A percentile compares a stretch with the other conserved stretches of the same genome.
phyloP scores from a whole-genome alignment of 2,113 vertebrate species.

The Xyrauchen texanus region DNA sequence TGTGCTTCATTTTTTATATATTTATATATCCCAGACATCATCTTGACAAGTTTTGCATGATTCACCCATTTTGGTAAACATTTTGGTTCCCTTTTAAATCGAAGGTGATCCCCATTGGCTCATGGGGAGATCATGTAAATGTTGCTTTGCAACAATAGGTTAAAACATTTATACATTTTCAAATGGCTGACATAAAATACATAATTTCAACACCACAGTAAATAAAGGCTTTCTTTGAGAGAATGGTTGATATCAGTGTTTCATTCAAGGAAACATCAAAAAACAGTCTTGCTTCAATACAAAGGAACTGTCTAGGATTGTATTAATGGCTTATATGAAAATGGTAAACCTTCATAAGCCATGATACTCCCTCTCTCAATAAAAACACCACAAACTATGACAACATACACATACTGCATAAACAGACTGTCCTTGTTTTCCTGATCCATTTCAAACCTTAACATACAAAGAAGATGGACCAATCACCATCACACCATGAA shows the following conservation, averaged over 20 bases:
- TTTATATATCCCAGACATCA: background rate
- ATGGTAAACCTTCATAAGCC: background rate
- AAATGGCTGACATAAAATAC: constrained; percentile 23
- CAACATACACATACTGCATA: background rate
- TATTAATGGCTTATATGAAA: background rate
- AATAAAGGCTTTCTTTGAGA: constrained; percentile 41
- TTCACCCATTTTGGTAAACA: constrained; percentile 8
- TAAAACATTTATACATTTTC: constrained; percentile 25
- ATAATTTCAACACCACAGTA: constrained; percentile 6
- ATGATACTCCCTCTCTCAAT: background rate
- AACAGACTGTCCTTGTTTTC: background rate
- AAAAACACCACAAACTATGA: background rate
- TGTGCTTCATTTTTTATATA: too few species aligned
- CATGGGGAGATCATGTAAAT: constrained; percentile 41
- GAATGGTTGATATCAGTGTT: constrained; percentile 36
- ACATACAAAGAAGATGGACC: background rate
- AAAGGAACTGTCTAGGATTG: background rate
- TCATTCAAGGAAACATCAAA: constrained; percentile 40
- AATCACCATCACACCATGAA: constrained; percentile 17
- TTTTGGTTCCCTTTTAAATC: constrained; percentile 29
- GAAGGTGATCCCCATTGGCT: constrained; percentile 32
- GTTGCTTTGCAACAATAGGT: constrained; percentile 57
- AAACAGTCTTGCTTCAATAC: constrained; percentile 15
- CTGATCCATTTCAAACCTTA: constrained; percentile 1
- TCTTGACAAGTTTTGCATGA: background rate